A percentile compares a stretch with the other conserved stretches of the same genome.
phyloP scores from a whole-genome alignment of 2,797 vertebrate genomes.

The Cuculus canorus region DNA sequence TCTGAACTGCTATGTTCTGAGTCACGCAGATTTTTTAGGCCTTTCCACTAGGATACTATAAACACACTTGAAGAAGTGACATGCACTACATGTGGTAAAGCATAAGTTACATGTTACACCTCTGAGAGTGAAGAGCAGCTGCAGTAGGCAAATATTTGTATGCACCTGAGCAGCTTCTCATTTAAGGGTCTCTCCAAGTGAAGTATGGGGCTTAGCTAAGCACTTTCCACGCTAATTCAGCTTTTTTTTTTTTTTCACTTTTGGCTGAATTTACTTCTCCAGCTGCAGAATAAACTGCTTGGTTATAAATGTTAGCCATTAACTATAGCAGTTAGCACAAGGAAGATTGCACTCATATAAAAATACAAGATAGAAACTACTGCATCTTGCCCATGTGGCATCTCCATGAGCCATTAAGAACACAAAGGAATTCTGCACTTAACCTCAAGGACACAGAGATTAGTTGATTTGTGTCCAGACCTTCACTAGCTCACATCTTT shows the following conservation, averaged over 20 bases:
- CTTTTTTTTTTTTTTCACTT: neutral
- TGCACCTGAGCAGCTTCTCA: conserved; percentile 6
- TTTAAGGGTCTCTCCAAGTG: conserved; percentile 38
- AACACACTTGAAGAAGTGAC: conserved; percentile 17
- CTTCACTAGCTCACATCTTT: neutral
- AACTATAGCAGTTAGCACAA: conserved; percentile 30
- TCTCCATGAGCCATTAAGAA: conserved; percentile 1
- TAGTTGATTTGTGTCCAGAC: neutral
- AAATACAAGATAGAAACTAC: neutral
- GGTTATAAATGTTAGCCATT: conserved; percentile 58
- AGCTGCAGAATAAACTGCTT: conserved; percentile 39
- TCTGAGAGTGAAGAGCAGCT: conserved; percentile 29
- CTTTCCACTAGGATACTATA: conserved; percentile 3
- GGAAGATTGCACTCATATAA: conserved; percentile 8
- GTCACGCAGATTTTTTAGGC: conserved; percentile 17
- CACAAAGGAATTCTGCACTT: conserved; percentile 2
- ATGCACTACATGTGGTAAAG: neutral
- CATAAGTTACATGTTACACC: neutral
- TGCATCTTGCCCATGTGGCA: neutral
- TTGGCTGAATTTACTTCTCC: conserved; percentile 35
- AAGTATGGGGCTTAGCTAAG: conserved; percentile 16
- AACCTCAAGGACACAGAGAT: conserved; percentile 29
- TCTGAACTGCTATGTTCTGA: neutral
- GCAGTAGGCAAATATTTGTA: conserved; percentile 29
- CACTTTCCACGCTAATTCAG: neutral